Base-by-base conservation (phyloP, 2,888 invertebrate species). In the Baccha elongata region DNA sequence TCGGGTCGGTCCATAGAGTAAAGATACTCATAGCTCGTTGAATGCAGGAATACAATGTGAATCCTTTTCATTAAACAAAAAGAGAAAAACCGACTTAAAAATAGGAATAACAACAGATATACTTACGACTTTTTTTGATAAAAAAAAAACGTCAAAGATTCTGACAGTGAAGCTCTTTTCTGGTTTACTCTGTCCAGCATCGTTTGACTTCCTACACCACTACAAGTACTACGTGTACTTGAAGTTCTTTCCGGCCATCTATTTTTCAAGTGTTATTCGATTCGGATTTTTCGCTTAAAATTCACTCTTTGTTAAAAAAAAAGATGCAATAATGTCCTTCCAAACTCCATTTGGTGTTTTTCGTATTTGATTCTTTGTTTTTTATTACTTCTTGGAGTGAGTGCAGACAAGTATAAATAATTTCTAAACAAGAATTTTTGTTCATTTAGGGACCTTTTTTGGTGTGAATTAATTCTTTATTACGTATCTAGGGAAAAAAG, bases 1-100 rank as follows among this genome's bases (percentile, higher is more conserved):
- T 65, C 32, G 35, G 78, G 64, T 65, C 71, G 71, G 64, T 65
- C 76, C 55, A 71, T 62, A 65, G 71, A 65, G 50, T 44, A 65
- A 46, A 71, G 55, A 71, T 2, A 19, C 7, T 42, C 11, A n/a
- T 42, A 50, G 58, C 26, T 26, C 26, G 6, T 76, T 32, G 42
- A 65, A 35, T 65, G 19, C 40, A 71, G 40, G 48, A 52, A 64
- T 44, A 76, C 69, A 76, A 71, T 76, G 26, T 26, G 42, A 52
- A 58, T 58, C 37, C 29, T 46, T 71, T 78, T 52, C 44, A 58
- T 78, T 71, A 48, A 58, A 42, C 19, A 37, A 17, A 35, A 23
- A 23, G 19, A 23, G 21, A 37, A 50, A 48, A 32, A 8, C 35
- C 11, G 21, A 42, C 26, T 52, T 50, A n/a, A 10, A 48, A 52